Percentiles rank a stretch among this genome's conserved stretches.
Conservation (phyloP, 2,113 vertebrate genomes). For the Pterophyllum scalare region DNA sequence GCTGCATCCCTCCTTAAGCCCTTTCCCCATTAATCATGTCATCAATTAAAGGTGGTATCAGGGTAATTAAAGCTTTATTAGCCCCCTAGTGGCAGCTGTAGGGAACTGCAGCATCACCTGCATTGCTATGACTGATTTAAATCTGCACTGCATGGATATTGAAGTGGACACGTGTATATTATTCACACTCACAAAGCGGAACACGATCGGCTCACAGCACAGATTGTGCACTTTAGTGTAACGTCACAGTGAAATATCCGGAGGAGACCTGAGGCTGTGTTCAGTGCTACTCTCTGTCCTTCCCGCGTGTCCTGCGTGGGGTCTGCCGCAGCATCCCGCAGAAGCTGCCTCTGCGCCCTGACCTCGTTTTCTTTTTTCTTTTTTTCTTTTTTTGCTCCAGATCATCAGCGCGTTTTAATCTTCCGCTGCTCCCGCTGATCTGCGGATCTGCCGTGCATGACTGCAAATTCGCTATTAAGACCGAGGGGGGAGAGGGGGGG, state of each 20-base stretch:
- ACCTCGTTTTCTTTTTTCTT: slow-evolving; percentile 32
- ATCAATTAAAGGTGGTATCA: background rate
- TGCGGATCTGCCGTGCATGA: slow-evolving; percentile 34
- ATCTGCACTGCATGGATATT: fast-evolving
- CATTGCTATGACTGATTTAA: background rate
- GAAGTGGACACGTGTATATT: fast-evolving
- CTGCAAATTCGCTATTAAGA: slow-evolving; percentile 29
- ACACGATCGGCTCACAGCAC: background rate
- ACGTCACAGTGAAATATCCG: too few species aligned
- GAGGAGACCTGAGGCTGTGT: background rate
- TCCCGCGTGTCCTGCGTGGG: background rate
- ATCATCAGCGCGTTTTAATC: slow-evolving; percentile 27
- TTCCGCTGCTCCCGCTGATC: slow-evolving; percentile 28
- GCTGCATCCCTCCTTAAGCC: background rate
- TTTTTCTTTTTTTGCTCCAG: slow-evolving; percentile 1
- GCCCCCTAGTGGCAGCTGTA: background rate
- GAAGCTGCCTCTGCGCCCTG: background rate
- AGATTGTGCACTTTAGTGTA: fast-evolving
- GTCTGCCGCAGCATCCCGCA: background rate
- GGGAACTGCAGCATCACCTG: slow-evolving; percentile 6
- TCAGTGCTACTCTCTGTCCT: background rate
- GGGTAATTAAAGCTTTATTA: background rate
- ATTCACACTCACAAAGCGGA: fast-evolving
- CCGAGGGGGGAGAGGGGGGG: background rate
- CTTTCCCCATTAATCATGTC: background rate